Percentiles rank a stretch among this genome's conserved stretches.
phyloP scores from a whole-genome alignment of 1,140 invertebrate species.

The Lithobius niger region DNA sequence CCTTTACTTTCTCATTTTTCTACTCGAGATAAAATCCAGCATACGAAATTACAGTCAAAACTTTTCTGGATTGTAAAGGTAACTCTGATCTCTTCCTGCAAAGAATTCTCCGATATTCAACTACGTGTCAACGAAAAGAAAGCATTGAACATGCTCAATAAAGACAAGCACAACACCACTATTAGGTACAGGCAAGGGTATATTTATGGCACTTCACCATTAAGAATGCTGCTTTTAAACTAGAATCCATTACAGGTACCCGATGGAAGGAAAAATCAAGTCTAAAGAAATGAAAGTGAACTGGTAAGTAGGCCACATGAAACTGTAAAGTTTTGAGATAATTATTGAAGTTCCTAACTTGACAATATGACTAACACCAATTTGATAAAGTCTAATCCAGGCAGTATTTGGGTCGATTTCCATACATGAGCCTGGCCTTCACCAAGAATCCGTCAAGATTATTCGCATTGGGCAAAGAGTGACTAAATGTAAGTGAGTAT shows the following conservation, averaged over 20 bases:
- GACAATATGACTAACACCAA: background rate
- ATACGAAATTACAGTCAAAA: too few species aligned
- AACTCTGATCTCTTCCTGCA: slow-evolving; percentile 40
- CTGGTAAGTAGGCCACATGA: slow-evolving; percentile 35
- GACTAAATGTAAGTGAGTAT: slow-evolving; percentile 44
- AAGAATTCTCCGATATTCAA: slow-evolving; percentile 46
- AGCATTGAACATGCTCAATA: slow-evolving; percentile 45
- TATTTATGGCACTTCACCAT: too few species aligned
- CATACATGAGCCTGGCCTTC: slow-evolving; percentile 48
- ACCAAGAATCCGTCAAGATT: slow-evolving; percentile 53
- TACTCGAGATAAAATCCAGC: too few species aligned
- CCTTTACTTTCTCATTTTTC: too few species aligned
- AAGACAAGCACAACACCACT: slow-evolving; percentile 36
- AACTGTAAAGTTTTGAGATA: background rate
- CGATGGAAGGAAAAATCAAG: slow-evolving; percentile 45
- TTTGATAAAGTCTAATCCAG: slow-evolving; percentile 48
- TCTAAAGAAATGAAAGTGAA: slow-evolving; percentile 49
- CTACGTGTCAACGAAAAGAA: slow-evolving; percentile 45
- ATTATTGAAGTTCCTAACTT: background rate
- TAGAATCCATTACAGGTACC: slow-evolving; percentile 39
- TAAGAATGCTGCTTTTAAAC: too few species aligned
- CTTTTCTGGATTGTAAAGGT: too few species aligned
- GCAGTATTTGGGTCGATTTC: slow-evolving; percentile 51
- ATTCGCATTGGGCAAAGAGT: slow-evolving; percentile 49
- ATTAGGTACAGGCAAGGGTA: too few species aligned